Evolutionary conservation across 1,140 invertebrate genomes (phyloP).

Genomic region (Megathymus violae): DNA sequence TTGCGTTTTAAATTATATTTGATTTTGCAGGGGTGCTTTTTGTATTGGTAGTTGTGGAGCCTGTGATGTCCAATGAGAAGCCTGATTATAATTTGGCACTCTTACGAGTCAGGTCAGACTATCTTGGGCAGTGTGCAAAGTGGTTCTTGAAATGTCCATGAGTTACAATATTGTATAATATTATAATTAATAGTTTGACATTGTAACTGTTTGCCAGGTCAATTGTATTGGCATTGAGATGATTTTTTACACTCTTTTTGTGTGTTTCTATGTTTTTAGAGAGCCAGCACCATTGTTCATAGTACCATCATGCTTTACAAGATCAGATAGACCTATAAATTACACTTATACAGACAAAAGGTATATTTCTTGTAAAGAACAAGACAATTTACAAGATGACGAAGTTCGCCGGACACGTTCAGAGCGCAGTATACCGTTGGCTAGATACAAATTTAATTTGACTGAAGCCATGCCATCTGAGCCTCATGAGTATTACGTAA

Average conservation of each 20-base stretch:
- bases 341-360: slow-evolving; percentile 82
- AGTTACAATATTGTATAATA: no score
- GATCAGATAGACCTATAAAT: slow-evolving; percentile 88
- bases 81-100: no score
- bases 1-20: no score
- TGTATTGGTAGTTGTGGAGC: no score
- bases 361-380: slow-evolving; percentile 40
- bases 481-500: slow-evolving; percentile 76
- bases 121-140: no score
- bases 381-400: slow-evolving; percentile 58
- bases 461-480: slow-evolving; percentile 81
- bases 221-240: slow-evolving; percentile 23
- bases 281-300: slow-evolving; percentile 87
- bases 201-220: no score
- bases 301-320: slow-evolving; percentile 90
- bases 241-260: no score
- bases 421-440: slow-evolving; percentile 83
- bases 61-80: no score
- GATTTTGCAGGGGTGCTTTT: no score
- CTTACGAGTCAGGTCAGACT: no score
- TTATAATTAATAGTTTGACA: no score
- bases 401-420: slow-evolving; percentile 66
- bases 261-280: slow-evolving; percentile 61
- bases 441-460: slow-evolving; percentile 84
- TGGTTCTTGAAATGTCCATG: no score